A percentile compares a stretch with the other conserved stretches of the same genome.
These are phyloP conservation scores for Drosophila athabasca DNA, from an alignment of 1,140 invertebrate species.

Conservation along the genomic window DNA sequence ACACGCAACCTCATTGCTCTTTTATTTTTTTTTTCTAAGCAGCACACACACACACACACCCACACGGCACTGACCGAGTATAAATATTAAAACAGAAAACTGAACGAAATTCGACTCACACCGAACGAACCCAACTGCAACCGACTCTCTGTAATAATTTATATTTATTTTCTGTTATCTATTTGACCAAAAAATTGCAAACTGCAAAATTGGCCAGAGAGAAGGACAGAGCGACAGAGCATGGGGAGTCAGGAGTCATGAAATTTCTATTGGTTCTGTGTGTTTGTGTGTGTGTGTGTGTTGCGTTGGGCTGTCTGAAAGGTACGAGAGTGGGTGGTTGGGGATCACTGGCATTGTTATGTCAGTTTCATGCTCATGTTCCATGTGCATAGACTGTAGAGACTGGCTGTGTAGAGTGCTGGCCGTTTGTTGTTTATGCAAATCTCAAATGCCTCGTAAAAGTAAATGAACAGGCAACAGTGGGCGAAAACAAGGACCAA, in stretches of 20 bases:
- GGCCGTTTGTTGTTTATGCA: slow-evolving; percentile 47
- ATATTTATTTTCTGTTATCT: slow-evolving; percentile 59
- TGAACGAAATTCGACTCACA: slow-evolving; percentile 18
- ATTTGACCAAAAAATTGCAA: slow-evolving; percentile 54
- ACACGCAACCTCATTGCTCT: no score
- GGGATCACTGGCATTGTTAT: slow-evolving; percentile 34
- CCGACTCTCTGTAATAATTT: slow-evolving; percentile 45
- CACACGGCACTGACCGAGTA: slow-evolving; percentile 23
- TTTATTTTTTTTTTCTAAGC: neutral
- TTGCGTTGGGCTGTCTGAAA: neutral
- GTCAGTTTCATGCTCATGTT: slow-evolving; percentile 34
- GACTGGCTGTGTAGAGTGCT: neutral
- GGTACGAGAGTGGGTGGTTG: neutral
- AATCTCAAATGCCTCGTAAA: slow-evolving; percentile 62
- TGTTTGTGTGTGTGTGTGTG: slow-evolving; percentile 6
- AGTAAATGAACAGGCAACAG: slow-evolving; percentile 44
- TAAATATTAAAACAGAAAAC: slow-evolving; percentile 41
- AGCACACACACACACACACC: neutral
- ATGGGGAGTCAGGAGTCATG: slow-evolving; percentile 18
- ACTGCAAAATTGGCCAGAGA: slow-evolving; percentile 35
- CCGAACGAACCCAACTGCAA: slow-evolving; percentile 8
- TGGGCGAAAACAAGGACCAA: slow-evolving; percentile 3
- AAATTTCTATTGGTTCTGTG: slow-evolving; percentile 35
- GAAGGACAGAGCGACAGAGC: neutral
- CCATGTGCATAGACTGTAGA: neutral